These are phyloP conservation scores for Trachelipus rathkii DNA, from an alignment of 1,140 invertebrate species.

Conservation along the genomic window DNA sequence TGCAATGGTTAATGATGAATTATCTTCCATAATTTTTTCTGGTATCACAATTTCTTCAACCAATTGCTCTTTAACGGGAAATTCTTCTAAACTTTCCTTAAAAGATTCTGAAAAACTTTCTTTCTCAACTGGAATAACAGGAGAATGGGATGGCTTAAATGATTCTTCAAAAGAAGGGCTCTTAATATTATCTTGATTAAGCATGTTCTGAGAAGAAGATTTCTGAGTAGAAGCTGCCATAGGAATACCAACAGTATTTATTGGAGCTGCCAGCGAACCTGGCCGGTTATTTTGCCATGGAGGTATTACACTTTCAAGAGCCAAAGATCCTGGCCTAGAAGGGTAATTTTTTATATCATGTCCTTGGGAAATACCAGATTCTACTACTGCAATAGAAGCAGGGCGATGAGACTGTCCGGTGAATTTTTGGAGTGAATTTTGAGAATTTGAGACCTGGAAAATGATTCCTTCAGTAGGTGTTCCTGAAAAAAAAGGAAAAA, in stretches of 20 bases:
- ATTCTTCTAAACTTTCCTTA: neutral
- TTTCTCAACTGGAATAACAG: neutral
- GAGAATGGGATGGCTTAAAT: neutral
- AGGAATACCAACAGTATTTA: constrained; percentile 43
- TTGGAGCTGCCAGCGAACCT: constrained; percentile 41
- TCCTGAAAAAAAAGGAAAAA: too few species aligned
- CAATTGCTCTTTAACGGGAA: too few species aligned
- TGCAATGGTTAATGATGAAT: too few species aligned
- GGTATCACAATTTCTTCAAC: too few species aligned
- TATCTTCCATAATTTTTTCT: too few species aligned
- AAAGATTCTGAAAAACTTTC: neutral
- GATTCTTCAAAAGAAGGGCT: neutral
- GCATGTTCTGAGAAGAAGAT: constrained; percentile 34
- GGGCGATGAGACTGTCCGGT: neutral
- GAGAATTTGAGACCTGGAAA: too few species aligned
- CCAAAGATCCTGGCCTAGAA: neutral
- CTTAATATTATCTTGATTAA: constrained; percentile 24
- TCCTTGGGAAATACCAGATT: neutral
- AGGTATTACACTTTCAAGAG: neutral
- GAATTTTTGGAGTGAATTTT: too few species aligned
- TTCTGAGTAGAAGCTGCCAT: constrained; percentile 36
- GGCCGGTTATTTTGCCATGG: constrained; percentile 23
- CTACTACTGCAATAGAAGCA: neutral
- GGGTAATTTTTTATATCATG: neutral
- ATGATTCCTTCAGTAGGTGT: too few species aligned